Evolutionary conservation across 2,888 invertebrate species (phyloP).

Genomic region (Hyposoter dolosus): DNA sequence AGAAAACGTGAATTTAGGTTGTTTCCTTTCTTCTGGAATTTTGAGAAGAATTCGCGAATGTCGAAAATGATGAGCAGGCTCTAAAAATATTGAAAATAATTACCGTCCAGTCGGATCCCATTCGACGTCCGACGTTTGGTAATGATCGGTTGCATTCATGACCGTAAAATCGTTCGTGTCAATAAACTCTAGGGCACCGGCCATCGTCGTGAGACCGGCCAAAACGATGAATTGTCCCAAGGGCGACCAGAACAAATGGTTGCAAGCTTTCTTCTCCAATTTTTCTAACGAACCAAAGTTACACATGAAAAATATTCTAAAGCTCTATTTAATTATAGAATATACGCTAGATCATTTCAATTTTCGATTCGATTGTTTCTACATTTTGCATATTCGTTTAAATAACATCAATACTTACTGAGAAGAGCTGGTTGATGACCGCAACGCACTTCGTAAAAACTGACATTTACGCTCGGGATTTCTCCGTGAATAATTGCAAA

Average conservation of each 20-base stretch:
- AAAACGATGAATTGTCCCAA: slow-evolving; percentile 97
- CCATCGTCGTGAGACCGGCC: slow-evolving; percentile 93
- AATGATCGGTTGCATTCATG: slow-evolving; percentile 98
- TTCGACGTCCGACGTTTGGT: slow-evolving; percentile 97
- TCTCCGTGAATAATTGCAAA: slow-evolving; percentile 99
- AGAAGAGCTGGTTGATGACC: slow-evolving; percentile 95
- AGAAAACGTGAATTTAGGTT: background rate
- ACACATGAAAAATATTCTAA: background rate
- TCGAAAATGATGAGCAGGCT: background rate
- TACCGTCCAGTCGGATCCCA: slow-evolving; percentile 99
- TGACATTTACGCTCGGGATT: slow-evolving; percentile 92
- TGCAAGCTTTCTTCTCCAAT: slow-evolving; percentile 94
- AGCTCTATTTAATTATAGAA: background rate
- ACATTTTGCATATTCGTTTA: background rate
- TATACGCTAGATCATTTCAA: background rate
- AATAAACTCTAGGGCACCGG: slow-evolving; percentile 97
- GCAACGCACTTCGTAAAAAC: slow-evolving; percentile 96
- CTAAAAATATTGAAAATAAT: slow-evolving; percentile 22
- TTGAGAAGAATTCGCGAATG: no score
- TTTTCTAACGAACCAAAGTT: slow-evolving; percentile 81
- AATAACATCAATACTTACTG: slow-evolving; percentile 87
- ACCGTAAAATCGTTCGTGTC: slow-evolving; percentile 98
- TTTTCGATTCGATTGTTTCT: background rate
- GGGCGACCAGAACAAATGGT: slow-evolving; percentile 98
- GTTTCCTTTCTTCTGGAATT: background rate